A percentile compares a stretch with the other conserved stretches of the same genome.
phyloP scores from a whole-genome alignment of 2,797 vertebrate genomes.

The Hylomyscus alleni region DNA sequence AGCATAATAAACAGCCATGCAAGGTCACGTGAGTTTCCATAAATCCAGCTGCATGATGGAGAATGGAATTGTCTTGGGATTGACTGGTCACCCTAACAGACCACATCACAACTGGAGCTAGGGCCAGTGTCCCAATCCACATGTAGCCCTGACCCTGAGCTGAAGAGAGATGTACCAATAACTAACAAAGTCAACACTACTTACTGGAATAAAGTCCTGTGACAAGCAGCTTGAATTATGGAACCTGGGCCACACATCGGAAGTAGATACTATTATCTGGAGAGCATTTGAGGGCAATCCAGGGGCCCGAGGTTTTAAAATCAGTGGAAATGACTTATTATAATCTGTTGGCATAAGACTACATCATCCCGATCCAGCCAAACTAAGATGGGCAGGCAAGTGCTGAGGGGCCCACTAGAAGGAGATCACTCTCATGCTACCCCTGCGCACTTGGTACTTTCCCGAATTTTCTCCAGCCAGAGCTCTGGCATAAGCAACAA shows the following conservation, averaged over 20 bases:
- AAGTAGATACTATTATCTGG: neutral
- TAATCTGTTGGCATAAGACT: neutral
- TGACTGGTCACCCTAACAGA: neutral
- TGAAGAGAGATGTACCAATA: neutral
- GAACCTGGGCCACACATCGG: neutral
- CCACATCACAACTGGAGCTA: neutral
- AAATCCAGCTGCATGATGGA: neutral
- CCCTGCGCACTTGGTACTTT: neutral
- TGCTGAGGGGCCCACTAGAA: neutral
- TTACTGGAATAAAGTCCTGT: neutral
- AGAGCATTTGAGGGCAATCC: neutral
- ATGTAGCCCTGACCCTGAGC: neutral
- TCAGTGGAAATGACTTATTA: neutral
- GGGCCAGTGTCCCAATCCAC: neutral
- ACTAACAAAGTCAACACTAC: neutral
- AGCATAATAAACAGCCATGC: accelerated
- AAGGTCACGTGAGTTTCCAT: neutral
- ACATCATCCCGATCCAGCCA: neutral
- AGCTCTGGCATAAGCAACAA: neutral
- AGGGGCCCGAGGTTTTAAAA: neutral
- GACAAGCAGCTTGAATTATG: neutral
- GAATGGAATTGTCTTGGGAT: neutral
- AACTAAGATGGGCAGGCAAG: neutral
- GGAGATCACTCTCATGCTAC: neutral
- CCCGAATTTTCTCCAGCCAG: slow-evolving; percentile 15